Evolutionary conservation across 92 coral and sea anemone species (phyloP), one percentile per base, ranked within the genome.

Genomic region (Desmophyllum pertusum): DNA sequence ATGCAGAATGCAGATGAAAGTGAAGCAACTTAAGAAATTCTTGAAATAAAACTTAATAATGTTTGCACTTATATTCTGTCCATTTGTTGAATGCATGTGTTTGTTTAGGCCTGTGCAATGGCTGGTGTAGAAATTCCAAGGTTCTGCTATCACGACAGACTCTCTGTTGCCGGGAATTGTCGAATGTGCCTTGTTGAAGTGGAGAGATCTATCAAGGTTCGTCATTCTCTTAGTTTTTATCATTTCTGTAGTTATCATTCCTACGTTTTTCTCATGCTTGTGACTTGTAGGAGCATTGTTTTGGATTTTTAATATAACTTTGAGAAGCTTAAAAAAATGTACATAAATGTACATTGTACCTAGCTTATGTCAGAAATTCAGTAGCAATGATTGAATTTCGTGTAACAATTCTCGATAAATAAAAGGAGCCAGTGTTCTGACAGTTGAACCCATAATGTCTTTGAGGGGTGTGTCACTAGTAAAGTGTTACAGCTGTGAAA

Each of bases 111-210:
- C 21, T 97, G 99, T 97, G 99, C 95, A 11, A 87, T 90, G 93
- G 98, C 96, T 73, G 99, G 99, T 57, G 97, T 93, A 41, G 98
- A 97, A 75, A 97, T 97, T 75, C 99, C 99, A 39, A 86, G 99
- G 85, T 97, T 94, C 79, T 97, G 99, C 77, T 97, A 97, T 55
- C 99, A 97, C 81, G 99, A 97, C 81, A 93, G 96, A 78, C 92
- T 97, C 50, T 97, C 99, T 51, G 91, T 97, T 21, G 99, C 99
- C 79, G 99, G 99, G 8, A 97, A 97, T 81, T 97, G 99, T 61
- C 93, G 99, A 30, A 97, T 97, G 99, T 97, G 99, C 70, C 92
- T 97, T 57, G 99, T 97, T 30, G 99, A 97, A 75, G 97, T 97
- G 27, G 99, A 97, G 83, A 90, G 96, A 69, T 97, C 99, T 15